Percentiles rank a stretch among this genome's conserved stretches.
Evolutionary conservation across 2,888 invertebrate genomes (phyloP).

Genomic region (Acronicta aceris): DNA sequence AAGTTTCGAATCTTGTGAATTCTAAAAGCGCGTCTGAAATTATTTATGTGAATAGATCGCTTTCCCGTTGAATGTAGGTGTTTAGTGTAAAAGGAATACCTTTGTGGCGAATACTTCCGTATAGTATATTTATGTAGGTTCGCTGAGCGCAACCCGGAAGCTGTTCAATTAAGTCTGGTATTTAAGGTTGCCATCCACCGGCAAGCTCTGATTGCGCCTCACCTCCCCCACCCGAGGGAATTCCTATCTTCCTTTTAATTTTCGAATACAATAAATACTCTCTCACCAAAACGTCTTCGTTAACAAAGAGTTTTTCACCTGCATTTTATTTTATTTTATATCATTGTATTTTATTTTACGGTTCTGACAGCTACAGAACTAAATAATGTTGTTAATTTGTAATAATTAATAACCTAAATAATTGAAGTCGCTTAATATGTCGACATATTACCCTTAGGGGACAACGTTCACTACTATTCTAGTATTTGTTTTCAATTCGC

Average conservation of each 20-base stretch:
- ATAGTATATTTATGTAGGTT: slow-evolving; percentile 83
- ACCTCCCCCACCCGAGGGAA: slow-evolving; percentile 73
- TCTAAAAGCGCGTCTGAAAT: slow-evolving; percentile 46
- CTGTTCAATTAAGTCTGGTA: slow-evolving; percentile 88
- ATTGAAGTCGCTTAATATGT: slow-evolving; percentile 12
- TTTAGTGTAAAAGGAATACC: slow-evolving; percentile 80
- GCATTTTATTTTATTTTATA: slow-evolving; percentile 41
- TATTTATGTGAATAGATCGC: slow-evolving; percentile 51
- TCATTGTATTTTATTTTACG: slow-evolving; percentile 43
- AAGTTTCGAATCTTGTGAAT: slow-evolving; percentile 48
- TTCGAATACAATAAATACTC: slow-evolving; percentile 86
- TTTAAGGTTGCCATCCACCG: slow-evolving; percentile 86
- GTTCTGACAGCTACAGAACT: background rate
- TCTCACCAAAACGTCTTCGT: slow-evolving; percentile 69
- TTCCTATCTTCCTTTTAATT: slow-evolving; percentile 84
- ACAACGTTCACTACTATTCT: too few relatives aligned
- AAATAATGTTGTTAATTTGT: too few relatives aligned
- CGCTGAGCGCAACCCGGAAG: slow-evolving; percentile 80
- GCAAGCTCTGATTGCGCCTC: slow-evolving; percentile 84
- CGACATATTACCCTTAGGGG: too few relatives aligned
- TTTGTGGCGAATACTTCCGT: slow-evolving; percentile 79
- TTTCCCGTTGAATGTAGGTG: slow-evolving; percentile 61
- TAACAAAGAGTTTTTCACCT: slow-evolving; percentile 64
- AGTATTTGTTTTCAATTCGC: too few relatives aligned
- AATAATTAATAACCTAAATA: too few relatives aligned